Conservation (phyloP, 2,888 invertebrate genomes). For the Ecliptopera silaceata region DNA sequence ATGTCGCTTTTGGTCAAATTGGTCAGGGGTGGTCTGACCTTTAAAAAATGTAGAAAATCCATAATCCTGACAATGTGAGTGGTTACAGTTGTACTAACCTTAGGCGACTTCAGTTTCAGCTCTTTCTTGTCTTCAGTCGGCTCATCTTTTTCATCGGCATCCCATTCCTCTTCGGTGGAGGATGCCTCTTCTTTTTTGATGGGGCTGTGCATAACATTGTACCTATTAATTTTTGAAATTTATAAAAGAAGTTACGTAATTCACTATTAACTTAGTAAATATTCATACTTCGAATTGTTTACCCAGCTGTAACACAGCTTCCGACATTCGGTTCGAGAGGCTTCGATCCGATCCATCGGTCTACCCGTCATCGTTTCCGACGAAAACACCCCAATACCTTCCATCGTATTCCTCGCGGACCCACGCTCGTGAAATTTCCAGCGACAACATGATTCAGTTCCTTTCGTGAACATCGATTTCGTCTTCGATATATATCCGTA, state of each 20-base stretch:
- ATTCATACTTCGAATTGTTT: slow-evolving; percentile 4
- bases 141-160: slow-evolving; percentile 75
- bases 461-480: slow-evolving; percentile 4
- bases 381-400: slow-evolving; percentile 17
- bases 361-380: slow-evolving; percentile 5
- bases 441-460: slow-evolving; percentile 8
- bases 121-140: slow-evolving; percentile 70
- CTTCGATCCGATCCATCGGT: slow-evolving; percentile 13
- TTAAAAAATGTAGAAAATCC: no score
- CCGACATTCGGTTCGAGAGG: slow-evolving; percentile 9
- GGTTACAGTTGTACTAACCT: slow-evolving; percentile 50
- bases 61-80: no score
- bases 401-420: slow-evolving; percentile 1
- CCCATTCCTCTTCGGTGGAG: slow-evolving; percentile 79
- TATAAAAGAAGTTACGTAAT: neutral
- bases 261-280: no score
- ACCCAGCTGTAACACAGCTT: slow-evolving; percentile 9
- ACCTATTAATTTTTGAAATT: slow-evolving; percentile 19
- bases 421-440: slow-evolving; percentile 5
- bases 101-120: slow-evolving; percentile 66
- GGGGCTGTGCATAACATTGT: slow-evolving; percentile 51
- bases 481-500: slow-evolving; percentile 6
- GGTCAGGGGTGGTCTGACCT: no score
- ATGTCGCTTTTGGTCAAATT: no score
- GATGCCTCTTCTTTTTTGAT: slow-evolving; percentile 77